Evolutionary conservation across 2,888 invertebrate species (phyloP), one percentile per base, ranked within the genome.

Genomic region (Synanthedon formicaeformis): DNA sequence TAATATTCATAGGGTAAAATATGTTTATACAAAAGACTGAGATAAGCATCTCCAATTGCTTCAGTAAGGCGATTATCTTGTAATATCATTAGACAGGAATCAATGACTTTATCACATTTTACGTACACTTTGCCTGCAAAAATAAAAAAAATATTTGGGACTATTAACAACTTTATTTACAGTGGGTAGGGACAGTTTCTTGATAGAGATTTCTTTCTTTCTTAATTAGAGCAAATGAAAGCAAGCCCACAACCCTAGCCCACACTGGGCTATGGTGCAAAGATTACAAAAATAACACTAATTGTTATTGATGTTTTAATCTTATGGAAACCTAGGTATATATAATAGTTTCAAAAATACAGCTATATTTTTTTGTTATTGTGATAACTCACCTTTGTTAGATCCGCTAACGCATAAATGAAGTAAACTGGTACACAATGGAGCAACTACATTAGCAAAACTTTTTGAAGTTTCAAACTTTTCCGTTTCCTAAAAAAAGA

Each of bases 1-100:
- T 90, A 90, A 62, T 82, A 66, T 55, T 85, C 76, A 67, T 81
- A 80, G 10, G 86, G 68, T 48, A 92, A 67, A 52, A 92, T 75
- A 69, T 89, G 73, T 65, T 89, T 89, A 56, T 81, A 81, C 40
- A 92, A 64, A 52, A 91, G 74, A 56, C 71, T 78, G 48, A 92
- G 64, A 66, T 91, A 92, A 16, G 86, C 81, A 67, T 89, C 85
- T 52, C 89, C 89, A 64, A 78, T 65, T 52, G 78, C 71, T 64
- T 69, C 64, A 50, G 68, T 57, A 62, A 81, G 58, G 2, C 77
- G 70, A 52, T 60, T 69, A 58, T 82, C 75, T 62, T 73, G 76
- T 51, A 89, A 65, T 57, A 88, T 66, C 54, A 73, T 64, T 53
- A 81, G 62, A 67, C 80, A 81, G 41, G 80, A 74, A 51, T 78